Conservation (phyloP, 2,888 invertebrate genomes). For the Serripes groenlandicus region DNA sequence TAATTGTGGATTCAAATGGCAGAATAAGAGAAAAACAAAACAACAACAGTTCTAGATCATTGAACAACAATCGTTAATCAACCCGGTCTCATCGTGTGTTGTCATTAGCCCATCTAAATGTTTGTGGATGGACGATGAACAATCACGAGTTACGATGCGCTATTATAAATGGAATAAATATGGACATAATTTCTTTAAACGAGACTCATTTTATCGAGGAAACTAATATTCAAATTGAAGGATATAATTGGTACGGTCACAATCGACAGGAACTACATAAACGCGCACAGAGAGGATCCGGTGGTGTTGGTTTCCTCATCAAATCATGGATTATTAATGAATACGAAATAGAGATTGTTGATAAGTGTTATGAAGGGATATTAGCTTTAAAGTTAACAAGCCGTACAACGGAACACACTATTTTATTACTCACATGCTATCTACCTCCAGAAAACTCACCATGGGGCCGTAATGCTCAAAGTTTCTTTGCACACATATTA, state of each 20-base stretch:
- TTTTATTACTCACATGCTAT: no score
- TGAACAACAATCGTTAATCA: not conserved
- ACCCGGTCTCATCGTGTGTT: no score
- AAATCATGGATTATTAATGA: no score
- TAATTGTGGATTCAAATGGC: not conserved
- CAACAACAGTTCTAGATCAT: not conserved
- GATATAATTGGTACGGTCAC: slow-evolving; percentile 14
- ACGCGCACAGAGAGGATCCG: not conserved
- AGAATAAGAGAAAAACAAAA: not conserved
- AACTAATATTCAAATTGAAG: not conserved
- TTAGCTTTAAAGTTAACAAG: no score
- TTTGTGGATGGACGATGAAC: no score
- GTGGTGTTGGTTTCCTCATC: no score
- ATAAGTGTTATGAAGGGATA: no score
- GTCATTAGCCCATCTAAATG: no score
- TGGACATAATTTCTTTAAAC: not conserved
- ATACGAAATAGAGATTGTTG: no score
- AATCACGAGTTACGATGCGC: not conserved
- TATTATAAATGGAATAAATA: not conserved
- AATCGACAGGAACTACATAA: not conserved
- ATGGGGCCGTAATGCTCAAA: no score
- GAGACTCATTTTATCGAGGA: slow-evolving; percentile 4
- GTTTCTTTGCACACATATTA: not conserved
- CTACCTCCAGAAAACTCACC: no score
- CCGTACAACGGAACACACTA: no score